Evolutionary conservation across 2,113 vertebrate species (phyloP).

Genomic region (Oncorhynchus clarkii): DNA sequence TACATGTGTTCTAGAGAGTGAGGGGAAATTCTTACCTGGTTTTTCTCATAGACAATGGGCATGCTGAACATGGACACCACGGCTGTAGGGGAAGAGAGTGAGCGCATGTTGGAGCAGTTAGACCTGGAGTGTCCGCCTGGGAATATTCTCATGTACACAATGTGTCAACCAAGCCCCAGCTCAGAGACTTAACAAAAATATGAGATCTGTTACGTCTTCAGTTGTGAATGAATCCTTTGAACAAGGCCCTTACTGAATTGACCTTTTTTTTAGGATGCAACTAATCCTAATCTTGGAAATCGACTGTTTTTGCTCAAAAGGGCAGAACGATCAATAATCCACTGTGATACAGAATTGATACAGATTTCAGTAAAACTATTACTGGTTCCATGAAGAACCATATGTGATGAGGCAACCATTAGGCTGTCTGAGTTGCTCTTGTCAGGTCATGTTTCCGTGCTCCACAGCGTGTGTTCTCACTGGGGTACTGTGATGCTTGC

Average conservation of each 20-base stretch:
- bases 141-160: slow-evolving; percentile 17
- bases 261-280: too few species aligned
- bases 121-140: slow-evolving; percentile 4
- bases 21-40: slow-evolving; percentile 83
- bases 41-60: slow-evolving; percentile 97
- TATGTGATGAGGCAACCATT: too few species aligned
- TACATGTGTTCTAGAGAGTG: neutral
- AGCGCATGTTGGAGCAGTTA: slow-evolving; percentile 12
- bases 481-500: too few species aligned
- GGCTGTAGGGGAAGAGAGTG: slow-evolving; percentile 66
- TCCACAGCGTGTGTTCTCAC: too few species aligned
- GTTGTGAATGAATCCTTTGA: too few species aligned
- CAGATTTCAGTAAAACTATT: too few species aligned
- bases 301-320: neutral
- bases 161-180: slow-evolving; percentile 5
- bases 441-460: too few species aligned
- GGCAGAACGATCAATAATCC: neutral
- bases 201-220: neutral
- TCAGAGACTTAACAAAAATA: slow-evolving; percentile 12
- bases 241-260: too few species aligned
- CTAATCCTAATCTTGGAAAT: neutral
- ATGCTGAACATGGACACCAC: slow-evolving; percentile 98
- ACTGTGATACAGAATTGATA: too few species aligned
- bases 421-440: too few species aligned
- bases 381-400: too few species aligned